Evolutionary conservation across 2,888 invertebrate species (phyloP), one percentile per base, ranked within the genome.

Genomic region (Phorcus lineatus): DNA sequence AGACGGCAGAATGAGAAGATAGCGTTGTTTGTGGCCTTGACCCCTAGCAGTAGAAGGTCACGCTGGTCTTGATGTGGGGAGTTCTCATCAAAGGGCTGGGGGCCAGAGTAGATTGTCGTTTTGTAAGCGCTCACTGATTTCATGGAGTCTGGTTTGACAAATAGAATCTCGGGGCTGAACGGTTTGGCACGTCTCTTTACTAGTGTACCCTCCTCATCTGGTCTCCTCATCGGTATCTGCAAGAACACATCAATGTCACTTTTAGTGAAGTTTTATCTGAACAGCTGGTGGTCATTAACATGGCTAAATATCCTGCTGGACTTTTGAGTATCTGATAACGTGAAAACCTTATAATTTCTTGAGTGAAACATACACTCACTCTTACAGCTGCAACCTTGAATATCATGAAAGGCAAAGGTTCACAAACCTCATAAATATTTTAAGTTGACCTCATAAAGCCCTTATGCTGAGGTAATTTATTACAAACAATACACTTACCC

Each of bases 1-100:
- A 94, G 89, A 11, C 94, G 89, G 40, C 93, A 87, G 79, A 87
- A 86, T 0, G 91, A 89, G 80, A 90, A 89, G 19, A 86, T 87
- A 0, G 88, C 87, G 81, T 88, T 89, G 40, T 80, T 86, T n/a
- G 86, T 84, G 7, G 88, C 77, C 28, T 85, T 84, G 36, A 87
- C 81, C 7, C 81, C 84, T 0, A 87, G 81, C 16, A 88, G 84
- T 16, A 70, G 75, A 66, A 86, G 40, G 36, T 70, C 54, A 55
- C 22, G 54, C 2, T 67, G 31, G 19, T 75, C 75, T 9, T 22
- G 53, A 11, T 19, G 53, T 11, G 52, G 16, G 13, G 52, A 22
- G 3, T 6, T 28, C 22, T 62, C 62, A n/a, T 62, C 62, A 62
- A 62, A 62, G 16, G 24, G 62, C n/a, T 77, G 54, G n/a, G 77